Base-by-base conservation (phyloP, 2,888 invertebrate genomes). In the Metacarcinus magister region DNA sequence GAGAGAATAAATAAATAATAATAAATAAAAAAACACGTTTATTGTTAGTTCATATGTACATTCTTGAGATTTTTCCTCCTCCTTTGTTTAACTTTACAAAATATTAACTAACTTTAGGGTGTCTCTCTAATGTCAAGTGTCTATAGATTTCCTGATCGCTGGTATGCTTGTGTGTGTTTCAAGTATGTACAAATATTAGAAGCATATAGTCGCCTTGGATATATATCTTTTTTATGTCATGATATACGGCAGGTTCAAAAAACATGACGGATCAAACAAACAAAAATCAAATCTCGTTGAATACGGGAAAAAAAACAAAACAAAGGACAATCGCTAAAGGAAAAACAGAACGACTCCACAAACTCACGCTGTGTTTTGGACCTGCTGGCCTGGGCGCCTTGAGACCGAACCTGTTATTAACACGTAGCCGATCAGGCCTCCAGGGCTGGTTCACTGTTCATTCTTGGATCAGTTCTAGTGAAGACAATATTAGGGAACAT, bases 1-100 rank as follows among this genome's bases (percentile, higher is more conserved):
- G 48, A 39, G 92, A 60, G 54, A 48, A 39, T 23, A 75, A 75
- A n/a, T 75, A n/a, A 28, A n/a, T 39, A 48, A 39, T 32, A 32
- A 60, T 60, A 28, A 5, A 5, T 3, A 60, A 60, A 32, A 95
- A 90, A 93, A 90, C 95, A 95, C 93, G 54, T 75, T 95, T 87
- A 92, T 93, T 95, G 95, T 95, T 95, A 95, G 95, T 90, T 95
- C 95, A 95, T 48, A 95, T 95, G 95, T 95, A 95, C 95, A 95
- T 95, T 95, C 89, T 95, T 67, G 82, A 95, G 95, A 90, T 54
- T 89, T 54, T 93, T 92, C 23, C 23, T 60, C 23, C 23, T 43
- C 93, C 93, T 95, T 95, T 93, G 95, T 95, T 95, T 95, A 75
- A 95, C 93, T 44, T 87, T n/a, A 75, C 44, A 91, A 95, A 87